Percentiles rank a stretch among this genome's conserved stretches.
phyloP scores from a whole-genome alignment of 2,888 invertebrate species.

The Notodonta ziczac region DNA sequence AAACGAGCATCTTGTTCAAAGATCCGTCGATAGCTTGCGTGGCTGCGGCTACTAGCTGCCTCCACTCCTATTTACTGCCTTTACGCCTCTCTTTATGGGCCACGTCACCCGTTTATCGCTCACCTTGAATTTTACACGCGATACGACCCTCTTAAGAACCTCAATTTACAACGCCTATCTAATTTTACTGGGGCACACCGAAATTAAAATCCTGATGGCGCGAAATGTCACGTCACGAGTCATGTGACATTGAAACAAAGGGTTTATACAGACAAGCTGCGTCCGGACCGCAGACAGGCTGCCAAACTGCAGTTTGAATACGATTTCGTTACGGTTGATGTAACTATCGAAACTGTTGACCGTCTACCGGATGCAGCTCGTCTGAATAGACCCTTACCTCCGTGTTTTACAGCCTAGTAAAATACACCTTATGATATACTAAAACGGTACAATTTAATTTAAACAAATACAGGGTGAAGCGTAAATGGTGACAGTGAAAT shows the following conservation, averaged over 20 bases:
- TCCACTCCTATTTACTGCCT: constrained; percentile 43
- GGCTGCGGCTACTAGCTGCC: constrained; percentile 47
- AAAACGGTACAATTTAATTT: constrained; percentile 18
- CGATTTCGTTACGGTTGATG: constrained; percentile 9
- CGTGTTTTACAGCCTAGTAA: too few relatives aligned
- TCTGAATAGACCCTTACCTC: too few relatives aligned
- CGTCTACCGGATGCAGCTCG: too few relatives aligned
- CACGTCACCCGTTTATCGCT: constrained; percentile 58
- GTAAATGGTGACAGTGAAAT: constrained; percentile 39
- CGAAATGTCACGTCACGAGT: constrained; percentile 11
- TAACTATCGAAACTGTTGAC: too few relatives aligned
- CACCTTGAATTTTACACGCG: constrained; percentile 50
- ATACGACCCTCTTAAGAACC: constrained; percentile 25
- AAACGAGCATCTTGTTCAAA: constrained; percentile 32
- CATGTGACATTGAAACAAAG: constrained; percentile 7
- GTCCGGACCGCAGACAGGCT: too few relatives aligned
- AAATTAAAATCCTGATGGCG: constrained; percentile 28
- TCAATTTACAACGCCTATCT: constrained; percentile 33
- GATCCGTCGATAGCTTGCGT: constrained; percentile 49
- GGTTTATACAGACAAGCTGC: too few relatives aligned
- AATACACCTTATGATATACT: too few relatives aligned
- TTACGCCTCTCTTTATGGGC: constrained; percentile 49
- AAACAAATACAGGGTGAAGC: constrained; percentile 37
- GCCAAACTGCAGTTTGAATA: too few relatives aligned
- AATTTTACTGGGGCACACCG: constrained; percentile 30